Base-by-base conservation (phyloP, 2,888 invertebrate species). In the Agrotis puta region DNA sequence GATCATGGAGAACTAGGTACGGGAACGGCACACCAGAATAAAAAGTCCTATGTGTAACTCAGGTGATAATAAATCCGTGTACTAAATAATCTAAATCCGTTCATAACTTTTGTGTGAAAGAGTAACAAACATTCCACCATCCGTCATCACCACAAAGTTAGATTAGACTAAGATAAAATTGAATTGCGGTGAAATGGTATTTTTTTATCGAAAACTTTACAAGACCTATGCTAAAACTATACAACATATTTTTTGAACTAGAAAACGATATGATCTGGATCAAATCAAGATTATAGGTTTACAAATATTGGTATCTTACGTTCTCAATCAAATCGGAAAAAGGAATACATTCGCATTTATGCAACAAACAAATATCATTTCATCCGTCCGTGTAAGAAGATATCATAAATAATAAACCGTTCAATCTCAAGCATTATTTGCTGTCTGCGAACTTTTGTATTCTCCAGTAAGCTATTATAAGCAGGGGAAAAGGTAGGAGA, bases 391-490 rank as follows among this genome's bases (percentile, higher is more conserved):
- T 66, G 47, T 47, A 48, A 51, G 14, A 47, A 59, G 11, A 51
- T 77, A 64, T 67, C 70, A 63, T 80, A 78, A 75, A 83, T 79
- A 75, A 72, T 72, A 71, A 70, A 83, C 50, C 66, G 58, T 79
- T 79, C 80, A 75, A 81, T 79, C 69, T 72, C 53, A 47, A 59
- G 58, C 63, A 68, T 76, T 81, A 83, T 81, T 82, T 79, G 69
- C 66, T 75, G 66, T 47, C 70, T 53, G 61, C 47, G n/a, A 67
- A 70, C 47, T 82, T 77, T 63, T 63, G 51, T 70, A 54, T 77
- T 70, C 64, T 61, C 45, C 47, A 66, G 20, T 70, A 68, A 66
- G 53, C 64, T 58, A 57, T 61, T 73, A 59, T 51, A 59, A 53
- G 65, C 47, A 51, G 39, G 5, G 57, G 53, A 66, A 66, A 66